Conservation (phyloP, 92 coral and sea anemone species). For the Epizoanthus scotinus region DNA sequence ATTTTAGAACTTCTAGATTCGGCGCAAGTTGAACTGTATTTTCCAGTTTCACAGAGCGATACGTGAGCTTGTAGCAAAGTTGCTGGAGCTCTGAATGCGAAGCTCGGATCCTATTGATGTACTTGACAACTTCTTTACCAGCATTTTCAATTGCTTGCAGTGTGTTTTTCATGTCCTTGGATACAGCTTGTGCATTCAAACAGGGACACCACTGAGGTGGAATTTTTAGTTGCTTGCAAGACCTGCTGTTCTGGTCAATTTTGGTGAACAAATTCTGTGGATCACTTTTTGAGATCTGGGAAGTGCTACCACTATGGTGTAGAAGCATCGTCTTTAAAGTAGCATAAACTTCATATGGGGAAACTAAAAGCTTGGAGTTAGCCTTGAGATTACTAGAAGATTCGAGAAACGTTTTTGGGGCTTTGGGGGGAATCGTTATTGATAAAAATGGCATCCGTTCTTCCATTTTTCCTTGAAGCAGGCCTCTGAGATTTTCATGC, state of each 20-base stretch:
- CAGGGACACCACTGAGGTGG: slow-evolving; percentile 78
- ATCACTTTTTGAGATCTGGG: background rate
- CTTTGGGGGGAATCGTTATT: slow-evolving; percentile 66
- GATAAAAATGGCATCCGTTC: slow-evolving; percentile 83
- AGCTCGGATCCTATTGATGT: slow-evolving; percentile 34
- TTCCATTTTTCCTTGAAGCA: slow-evolving; percentile 82
- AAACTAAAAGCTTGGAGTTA: slow-evolving; percentile 60
- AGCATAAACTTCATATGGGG: slow-evolving; percentile 76
- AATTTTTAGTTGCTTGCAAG: slow-evolving; percentile 56
- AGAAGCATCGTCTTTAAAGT: slow-evolving; percentile 61
- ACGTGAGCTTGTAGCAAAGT: slow-evolving; percentile 44
- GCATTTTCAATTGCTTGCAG: slow-evolving; percentile 24
- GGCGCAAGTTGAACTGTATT: slow-evolving; percentile 49
- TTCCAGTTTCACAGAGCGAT: slow-evolving; percentile 34
- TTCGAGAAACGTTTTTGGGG: slow-evolving; percentile 51
- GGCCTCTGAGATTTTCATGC: slow-evolving; percentile 48
- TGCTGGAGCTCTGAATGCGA: slow-evolving; percentile 22
- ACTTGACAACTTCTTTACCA: slow-evolving; percentile 33
- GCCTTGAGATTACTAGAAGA: slow-evolving; percentile 44
- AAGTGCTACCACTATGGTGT: slow-evolving; percentile 6
- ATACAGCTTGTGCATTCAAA: slow-evolving; percentile 15
- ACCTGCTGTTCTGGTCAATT: slow-evolving; percentile 25
- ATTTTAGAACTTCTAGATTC: slow-evolving; percentile 53
- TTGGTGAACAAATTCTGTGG: slow-evolving; percentile 36
- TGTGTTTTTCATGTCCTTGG: background rate